phyloP scores from a whole-genome alignment of 2,888 invertebrate species.

The Lycophotia porphyrea region DNA sequence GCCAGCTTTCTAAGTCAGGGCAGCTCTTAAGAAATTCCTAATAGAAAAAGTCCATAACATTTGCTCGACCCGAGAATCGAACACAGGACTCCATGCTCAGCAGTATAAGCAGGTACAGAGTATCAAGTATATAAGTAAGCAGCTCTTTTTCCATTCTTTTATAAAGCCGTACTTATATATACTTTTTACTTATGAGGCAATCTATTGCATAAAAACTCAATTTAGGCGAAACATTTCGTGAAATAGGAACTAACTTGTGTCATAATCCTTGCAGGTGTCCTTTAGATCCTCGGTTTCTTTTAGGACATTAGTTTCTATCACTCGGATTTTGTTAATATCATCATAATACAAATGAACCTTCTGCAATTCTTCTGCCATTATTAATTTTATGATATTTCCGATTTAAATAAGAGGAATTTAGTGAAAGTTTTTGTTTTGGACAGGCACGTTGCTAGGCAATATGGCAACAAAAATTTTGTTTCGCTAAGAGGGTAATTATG shows the following conservation, averaged over 20 bases:
- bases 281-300: constrained; percentile 95
- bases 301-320: constrained; percentile 93
- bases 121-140: neutral
- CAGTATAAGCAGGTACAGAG: neutral
- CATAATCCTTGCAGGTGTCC: constrained; percentile 96
- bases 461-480: neutral
- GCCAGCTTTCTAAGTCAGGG: neutral
- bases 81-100: neutral
- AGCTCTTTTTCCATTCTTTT: neutral
- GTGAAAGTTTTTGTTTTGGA: neutral
- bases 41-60: neutral
- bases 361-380: constrained; percentile 93
- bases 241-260: constrained; percentile 92
- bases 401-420: constrained; percentile 15
- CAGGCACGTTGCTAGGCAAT: constrained; percentile 43
- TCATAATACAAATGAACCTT: constrained; percentile 96
- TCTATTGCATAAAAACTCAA: neutral
- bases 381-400: constrained; percentile 37
- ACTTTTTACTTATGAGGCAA: neutral
- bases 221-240: neutral
- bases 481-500: neutral
- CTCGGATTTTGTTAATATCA: constrained; percentile 93
- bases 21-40: neutral
- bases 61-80: neutral
- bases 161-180: neutral